Conservation (phyloP, 2,797 vertebrate genomes). For the Pristis pectinata region DNA sequence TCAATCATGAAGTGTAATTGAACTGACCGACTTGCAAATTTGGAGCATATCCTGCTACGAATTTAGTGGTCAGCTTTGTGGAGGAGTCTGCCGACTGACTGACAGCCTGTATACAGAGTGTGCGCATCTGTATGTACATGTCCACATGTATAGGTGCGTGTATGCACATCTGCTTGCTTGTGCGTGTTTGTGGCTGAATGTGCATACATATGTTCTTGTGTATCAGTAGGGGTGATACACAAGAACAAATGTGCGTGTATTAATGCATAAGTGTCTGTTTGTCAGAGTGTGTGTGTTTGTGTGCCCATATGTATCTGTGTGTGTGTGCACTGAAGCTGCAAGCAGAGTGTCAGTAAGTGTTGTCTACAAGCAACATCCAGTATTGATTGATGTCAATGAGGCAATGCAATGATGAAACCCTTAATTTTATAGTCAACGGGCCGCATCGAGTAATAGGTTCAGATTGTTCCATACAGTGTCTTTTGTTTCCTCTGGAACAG, state of each 20-base stretch:
- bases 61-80: neutral
- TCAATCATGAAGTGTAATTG: neutral
- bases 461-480: neutral
- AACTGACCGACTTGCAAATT: neutral
- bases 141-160: neutral
- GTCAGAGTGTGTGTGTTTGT: neutral
- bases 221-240: no score
- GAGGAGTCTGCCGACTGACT: neutral
- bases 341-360: neutral
- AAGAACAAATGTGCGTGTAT: no score
- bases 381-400: conserved; percentile 37
- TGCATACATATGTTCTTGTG: neutral
- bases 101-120: neutral
- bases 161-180: no score
- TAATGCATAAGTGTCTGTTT: neutral
- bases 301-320: neutral
- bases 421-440: conserved; percentile 37
- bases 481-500: conserved; percentile 17
- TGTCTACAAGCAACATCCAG: neutral
- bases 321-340: neutral
- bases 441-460: conserved; percentile 34
- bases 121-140: neutral
- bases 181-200: no score
- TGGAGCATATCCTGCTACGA: neutral
- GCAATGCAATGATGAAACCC: conserved; percentile 34